Conservation (phyloP, 1,140 invertebrate genomes). For the Copidosoma floridanum region DNA sequence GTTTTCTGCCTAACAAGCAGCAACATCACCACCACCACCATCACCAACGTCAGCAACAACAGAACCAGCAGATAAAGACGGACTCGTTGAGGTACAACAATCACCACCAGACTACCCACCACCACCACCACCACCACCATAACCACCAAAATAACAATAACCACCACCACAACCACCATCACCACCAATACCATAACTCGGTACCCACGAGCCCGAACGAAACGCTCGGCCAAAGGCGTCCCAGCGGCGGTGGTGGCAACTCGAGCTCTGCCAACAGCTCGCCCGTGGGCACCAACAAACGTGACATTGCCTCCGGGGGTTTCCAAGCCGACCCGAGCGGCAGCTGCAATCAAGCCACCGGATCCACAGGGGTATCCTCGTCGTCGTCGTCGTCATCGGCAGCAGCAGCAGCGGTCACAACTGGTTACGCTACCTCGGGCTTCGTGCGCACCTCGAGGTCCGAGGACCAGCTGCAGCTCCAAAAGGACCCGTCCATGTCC, state of each 20-base stretch:
- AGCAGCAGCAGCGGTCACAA: conserved; percentile 32
- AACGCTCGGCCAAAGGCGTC: conserved; percentile 55
- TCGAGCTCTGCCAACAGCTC: conserved; percentile 61
- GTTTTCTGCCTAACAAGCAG: conserved; percentile 63
- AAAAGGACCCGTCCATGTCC: conserved; percentile 73
- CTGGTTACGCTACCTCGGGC: conserved; percentile 25
- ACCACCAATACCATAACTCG: conserved; percentile 64
- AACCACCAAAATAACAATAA: conserved; percentile 54
- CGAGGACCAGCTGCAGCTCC: conserved; percentile 80
- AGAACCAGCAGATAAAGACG: conserved; percentile 62
- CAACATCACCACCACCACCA: conserved; percentile 54
- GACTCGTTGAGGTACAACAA: conserved; percentile 57
- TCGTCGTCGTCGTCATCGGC: conserved; percentile 33
- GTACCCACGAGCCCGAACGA: conserved; percentile 80
- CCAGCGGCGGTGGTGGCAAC: conserved; percentile 33
- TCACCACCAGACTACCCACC: conserved; percentile 57
- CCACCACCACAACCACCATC: conserved; percentile 53
- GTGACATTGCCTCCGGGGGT: conserved; percentile 42
- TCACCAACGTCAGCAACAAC: no score
- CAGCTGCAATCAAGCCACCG: neutral
- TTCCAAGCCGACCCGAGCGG: neutral
- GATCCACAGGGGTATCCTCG: neutral
- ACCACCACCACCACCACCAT: conserved; percentile 49
- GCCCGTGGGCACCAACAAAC: conserved; percentile 56
- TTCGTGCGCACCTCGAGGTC: conserved; percentile 78